These are phyloP conservation scores for Coenonympha arcania DNA, from an alignment of 2,888 invertebrate species.

Conservation along the genomic window DNA sequence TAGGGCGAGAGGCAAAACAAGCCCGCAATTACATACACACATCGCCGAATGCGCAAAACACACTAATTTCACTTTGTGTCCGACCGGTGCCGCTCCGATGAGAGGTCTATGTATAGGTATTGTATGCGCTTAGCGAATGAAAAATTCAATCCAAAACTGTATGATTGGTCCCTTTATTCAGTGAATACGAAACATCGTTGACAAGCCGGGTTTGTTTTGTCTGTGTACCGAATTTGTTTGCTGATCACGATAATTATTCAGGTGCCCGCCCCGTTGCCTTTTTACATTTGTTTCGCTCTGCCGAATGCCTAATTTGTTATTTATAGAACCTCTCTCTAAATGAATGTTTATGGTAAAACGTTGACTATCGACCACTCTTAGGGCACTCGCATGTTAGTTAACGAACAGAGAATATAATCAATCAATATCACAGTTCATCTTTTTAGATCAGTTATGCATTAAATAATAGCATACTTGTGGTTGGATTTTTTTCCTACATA, in stretches of 20 bases:
- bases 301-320: constrained; percentile 8
- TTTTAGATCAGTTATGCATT: no score
- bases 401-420: not conserved
- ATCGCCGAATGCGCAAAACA: constrained; percentile 28
- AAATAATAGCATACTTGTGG: no score
- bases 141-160: constrained; percentile 32
- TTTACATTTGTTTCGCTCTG: constrained; percentile 16
- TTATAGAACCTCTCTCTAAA: constrained; percentile 4
- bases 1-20: constrained; percentile 27
- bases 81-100: constrained; percentile 18
- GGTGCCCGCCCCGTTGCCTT: constrained; percentile 6
- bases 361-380: not conserved
- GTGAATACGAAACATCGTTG: constrained; percentile 25
- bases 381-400: not conserved
- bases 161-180: constrained; percentile 33
- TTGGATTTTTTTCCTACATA: no score
- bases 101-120: constrained; percentile 27
- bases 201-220: constrained; percentile 25
- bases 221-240: constrained; percentile 23
- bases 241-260: constrained; percentile 23
- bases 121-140: constrained; percentile 31
- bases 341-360: not conserved
- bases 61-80: constrained; percentile 33
- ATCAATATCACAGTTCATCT: not conserved
- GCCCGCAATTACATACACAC: constrained; percentile 28